Conservation (phyloP, 2,113 vertebrate genomes). For the Rhombomys opimus region DNA sequence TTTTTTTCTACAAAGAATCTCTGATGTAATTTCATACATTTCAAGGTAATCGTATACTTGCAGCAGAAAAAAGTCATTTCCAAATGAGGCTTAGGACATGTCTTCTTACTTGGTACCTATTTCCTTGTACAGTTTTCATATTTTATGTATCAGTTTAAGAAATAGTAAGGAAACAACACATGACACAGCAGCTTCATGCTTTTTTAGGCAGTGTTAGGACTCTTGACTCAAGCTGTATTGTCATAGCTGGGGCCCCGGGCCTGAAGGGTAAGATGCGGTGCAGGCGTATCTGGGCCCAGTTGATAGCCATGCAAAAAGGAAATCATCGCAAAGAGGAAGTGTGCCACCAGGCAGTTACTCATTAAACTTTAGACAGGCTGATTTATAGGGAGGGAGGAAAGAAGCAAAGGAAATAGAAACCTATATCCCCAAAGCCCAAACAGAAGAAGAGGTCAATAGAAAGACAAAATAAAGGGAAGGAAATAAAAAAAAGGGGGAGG, state of each 20-base stretch:
- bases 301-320: slow-evolving; percentile 63
- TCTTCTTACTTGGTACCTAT: background rate
- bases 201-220: slow-evolving; percentile 33
- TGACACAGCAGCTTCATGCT: background rate
- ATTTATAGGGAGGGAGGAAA: background rate
- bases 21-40: background rate
- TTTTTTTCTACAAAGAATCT: background rate
- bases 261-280: slow-evolving; percentile 17
- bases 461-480: background rate
- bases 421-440: background rate
- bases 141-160: background rate
- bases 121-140: background rate
- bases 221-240: slow-evolving; percentile 12
- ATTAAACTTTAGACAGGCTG: slow-evolving; percentile 52
- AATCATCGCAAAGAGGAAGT: slow-evolving; percentile 72
- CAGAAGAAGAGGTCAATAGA: background rate
- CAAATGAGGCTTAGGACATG: background rate
- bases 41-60: background rate
- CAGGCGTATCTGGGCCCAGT: background rate
- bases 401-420: background rate
- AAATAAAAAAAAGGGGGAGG: background rate
- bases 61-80: background rate
- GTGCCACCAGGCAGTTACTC: background rate
- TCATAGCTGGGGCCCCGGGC: background rate
- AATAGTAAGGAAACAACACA: background rate